phyloP scores from a whole-genome alignment of 2,888 invertebrate genomes.

The Netelia virgata region DNA sequence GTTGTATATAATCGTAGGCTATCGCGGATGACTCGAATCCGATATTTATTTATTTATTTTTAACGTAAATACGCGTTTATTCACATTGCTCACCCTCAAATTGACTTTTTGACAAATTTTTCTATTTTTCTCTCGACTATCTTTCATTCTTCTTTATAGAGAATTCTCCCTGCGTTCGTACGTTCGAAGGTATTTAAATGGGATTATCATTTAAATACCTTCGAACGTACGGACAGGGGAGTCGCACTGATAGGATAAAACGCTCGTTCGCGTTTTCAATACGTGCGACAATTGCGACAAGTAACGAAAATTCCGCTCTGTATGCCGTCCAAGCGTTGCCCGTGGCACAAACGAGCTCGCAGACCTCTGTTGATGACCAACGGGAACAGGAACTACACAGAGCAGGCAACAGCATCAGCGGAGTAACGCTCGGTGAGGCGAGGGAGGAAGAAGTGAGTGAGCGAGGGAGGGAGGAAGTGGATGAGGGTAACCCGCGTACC shows the following conservation, averaged over 20 bases:
- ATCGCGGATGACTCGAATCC: background rate
- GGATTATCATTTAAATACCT: no score
- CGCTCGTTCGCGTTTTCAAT: constrained; percentile 35
- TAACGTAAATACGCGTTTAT: no score
- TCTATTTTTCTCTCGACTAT: background rate
- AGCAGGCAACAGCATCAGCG: constrained; percentile 30
- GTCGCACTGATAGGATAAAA: constrained; percentile 22
- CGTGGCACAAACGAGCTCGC: constrained; percentile 51
- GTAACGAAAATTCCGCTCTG: constrained; percentile 50
- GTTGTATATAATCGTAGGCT: background rate
- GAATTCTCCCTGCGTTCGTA: background rate
- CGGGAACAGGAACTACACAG: constrained; percentile 48
- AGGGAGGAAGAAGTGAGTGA: background rate
- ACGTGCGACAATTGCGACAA: constrained; percentile 33
- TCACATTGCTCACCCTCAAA: no score
- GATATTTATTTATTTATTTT: no score
- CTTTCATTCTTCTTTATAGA: background rate
- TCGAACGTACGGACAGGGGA: no score
- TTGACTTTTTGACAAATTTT: no score
- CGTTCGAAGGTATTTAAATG: constrained; percentile 34
- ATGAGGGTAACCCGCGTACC: constrained; percentile 60
- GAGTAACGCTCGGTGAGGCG: constrained; percentile 5
- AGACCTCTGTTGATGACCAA: constrained; percentile 55
- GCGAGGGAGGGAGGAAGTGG: background rate
- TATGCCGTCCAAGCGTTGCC: constrained; percentile 10